phyloP scores from a whole-genome alignment of 2,797 vertebrate genomes.

The Balearica regulorum region DNA sequence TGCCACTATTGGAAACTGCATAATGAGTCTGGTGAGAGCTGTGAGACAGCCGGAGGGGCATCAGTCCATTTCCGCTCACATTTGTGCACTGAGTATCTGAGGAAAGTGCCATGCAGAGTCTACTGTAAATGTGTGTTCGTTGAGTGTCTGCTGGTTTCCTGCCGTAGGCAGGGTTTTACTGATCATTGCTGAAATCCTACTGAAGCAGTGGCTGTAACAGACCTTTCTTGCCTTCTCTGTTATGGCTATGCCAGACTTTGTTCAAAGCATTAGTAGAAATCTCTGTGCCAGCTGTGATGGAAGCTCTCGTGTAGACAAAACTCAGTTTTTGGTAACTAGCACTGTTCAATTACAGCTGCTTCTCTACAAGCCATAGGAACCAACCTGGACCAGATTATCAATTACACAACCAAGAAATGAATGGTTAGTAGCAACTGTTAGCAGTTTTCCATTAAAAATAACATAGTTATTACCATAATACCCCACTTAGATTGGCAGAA shows the following conservation, averaged over 20 bases:
- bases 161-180: constrained; percentile 9
- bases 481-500: background rate
- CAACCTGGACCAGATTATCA: background rate
- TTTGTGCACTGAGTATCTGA: background rate
- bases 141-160: background rate
- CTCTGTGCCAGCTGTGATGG: background rate
- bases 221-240: background rate
- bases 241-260: background rate
- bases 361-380: background rate
- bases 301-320: background rate
- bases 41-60: constrained; percentile 1
- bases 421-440: background rate
- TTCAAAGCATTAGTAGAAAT: background rate
- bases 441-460: background rate
- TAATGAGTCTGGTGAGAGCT: background rate
- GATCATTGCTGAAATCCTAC: background rate
- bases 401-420: background rate
- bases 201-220: background rate
- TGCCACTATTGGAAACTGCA: background rate
- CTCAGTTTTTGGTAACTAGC: background rate
- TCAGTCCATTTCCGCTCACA: background rate
- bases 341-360: background rate
- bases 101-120: background rate
- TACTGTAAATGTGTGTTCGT: background rate
- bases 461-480: background rate